Conservation (phyloP, 2,888 invertebrate genomes). For the Branchipolynoe longqiensis region DNA sequence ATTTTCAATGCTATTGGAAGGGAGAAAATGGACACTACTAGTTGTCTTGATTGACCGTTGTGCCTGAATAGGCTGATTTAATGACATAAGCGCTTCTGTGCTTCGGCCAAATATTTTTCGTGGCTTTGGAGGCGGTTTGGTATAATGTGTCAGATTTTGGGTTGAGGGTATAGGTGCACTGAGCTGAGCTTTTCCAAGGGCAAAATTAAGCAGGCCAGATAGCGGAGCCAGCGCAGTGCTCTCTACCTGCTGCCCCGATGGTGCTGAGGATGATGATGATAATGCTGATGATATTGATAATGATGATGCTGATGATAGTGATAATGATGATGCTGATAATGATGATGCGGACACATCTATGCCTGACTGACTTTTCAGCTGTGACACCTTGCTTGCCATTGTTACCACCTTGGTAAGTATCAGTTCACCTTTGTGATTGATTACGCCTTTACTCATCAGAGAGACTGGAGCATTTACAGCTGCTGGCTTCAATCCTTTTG, state of each 20-base stretch:
- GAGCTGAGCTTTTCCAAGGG: not conserved
- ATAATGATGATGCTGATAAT: no score
- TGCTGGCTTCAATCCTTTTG: no score
- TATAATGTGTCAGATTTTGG: not conserved
- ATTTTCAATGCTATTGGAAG: not conserved
- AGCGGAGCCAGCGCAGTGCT: not conserved
- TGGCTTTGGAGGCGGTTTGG: no score
- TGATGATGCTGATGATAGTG: no score
- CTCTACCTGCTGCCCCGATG: not conserved
- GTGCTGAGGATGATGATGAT: not conserved
- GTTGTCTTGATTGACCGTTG: no score
- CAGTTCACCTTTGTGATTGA: constrained; percentile 3
- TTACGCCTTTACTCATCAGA: not conserved
- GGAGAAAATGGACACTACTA: not conserved
- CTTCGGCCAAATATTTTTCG: no score
- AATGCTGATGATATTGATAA: no score
- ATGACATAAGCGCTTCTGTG: no score
- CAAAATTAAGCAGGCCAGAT: constrained; percentile 14
- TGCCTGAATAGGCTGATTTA: no score
- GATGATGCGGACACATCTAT: no score
- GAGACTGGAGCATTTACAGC: not conserved
- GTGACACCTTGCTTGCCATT: no score
- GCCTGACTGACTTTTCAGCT: no score
- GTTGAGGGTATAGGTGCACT: not conserved
- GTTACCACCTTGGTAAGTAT: not conserved